Evolutionary conservation across 2,113 vertebrate species (phyloP).

Genomic region (Gorsachius goisagi): DNA sequence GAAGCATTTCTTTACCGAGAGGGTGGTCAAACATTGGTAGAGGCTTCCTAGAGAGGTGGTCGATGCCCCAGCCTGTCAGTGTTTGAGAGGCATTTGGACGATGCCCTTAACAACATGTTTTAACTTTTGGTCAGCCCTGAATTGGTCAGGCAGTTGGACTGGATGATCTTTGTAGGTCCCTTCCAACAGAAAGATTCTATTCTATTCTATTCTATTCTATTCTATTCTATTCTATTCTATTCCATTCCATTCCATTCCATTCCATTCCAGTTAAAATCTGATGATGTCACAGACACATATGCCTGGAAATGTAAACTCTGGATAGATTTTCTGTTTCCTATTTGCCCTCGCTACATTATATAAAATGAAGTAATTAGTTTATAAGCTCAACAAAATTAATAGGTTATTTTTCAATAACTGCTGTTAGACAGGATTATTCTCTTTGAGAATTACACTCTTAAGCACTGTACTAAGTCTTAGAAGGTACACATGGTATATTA

Average conservation of each 20-base stretch:
- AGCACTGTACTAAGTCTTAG: background rate
- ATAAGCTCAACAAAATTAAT: background rate
- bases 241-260: background rate
- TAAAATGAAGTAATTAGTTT: background rate
- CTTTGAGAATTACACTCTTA: background rate
- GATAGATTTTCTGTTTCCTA: background rate
- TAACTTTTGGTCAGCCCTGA: background rate
- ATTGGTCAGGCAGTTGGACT: background rate
- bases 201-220: background rate
- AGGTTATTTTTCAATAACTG: background rate
- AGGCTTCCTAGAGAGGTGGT: background rate
- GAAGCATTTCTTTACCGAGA: background rate
- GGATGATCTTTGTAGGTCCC: background rate
- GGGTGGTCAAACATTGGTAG: background rate
- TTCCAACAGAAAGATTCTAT: background rate
- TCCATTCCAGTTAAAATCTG: background rate
- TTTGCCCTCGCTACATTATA: background rate
- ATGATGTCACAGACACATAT: background rate
- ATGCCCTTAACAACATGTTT: background rate
- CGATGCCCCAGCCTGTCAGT: background rate
- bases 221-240: background rate
- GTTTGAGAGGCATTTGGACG: background rate
- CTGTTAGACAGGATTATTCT: background rate
- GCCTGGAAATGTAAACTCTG: background rate
- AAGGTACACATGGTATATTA: background rate